Base-by-base conservation (phyloP, 2,113 vertebrate genomes). In the Oncorhynchus masou region DNA sequence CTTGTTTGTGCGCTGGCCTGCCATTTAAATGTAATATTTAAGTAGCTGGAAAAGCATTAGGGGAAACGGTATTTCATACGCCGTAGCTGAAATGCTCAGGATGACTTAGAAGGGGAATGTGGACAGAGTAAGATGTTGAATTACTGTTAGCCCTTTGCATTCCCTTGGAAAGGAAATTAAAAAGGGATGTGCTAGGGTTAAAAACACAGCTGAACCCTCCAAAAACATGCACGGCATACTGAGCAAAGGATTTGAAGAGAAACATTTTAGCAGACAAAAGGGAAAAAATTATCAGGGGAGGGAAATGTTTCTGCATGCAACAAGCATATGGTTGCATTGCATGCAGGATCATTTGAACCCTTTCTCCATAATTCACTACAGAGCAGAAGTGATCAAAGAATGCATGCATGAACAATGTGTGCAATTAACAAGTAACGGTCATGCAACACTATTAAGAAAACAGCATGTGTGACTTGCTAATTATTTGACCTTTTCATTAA, bases 1-100 rank as follows among this genome's bases (percentile, higher is more conserved):
- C 83, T 81, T 84, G 77, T 78, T 74, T 68, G 66, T 34, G 27
- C 76, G 79, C 74, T 51, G 70, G 79, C 65, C 16, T 8, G 76
- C 79, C 85, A 90, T 91, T 92, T 90, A 83, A 87, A 89, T 91
- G 27, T 70, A 81, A 89, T 90, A 89, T 90, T 91, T 83, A 88
- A 92, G 92, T 79, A 88, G 87, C 73, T 82, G 57, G 70, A 70
- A 66, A 75, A 77, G 81, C 80, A 84, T 83, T 75, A 76, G 86
- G 70, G 81, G 76, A 75, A 78, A 84, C 70, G 67, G 78, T 82
- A 83, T 86, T 90, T 87, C 75, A 83, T 83, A 49, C 67, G 57
- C 74, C 67, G 78, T 60, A 79, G 79, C 65, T 77, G 78, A 91
- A 90, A 88, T 68, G 84, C 77, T 79, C 75, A 71, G 74, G 81